These are phyloP conservation scores for Myotis findleyi DNA, from an alignment of 2,797 vertebrate species.

Conservation along the genomic window DNA sequence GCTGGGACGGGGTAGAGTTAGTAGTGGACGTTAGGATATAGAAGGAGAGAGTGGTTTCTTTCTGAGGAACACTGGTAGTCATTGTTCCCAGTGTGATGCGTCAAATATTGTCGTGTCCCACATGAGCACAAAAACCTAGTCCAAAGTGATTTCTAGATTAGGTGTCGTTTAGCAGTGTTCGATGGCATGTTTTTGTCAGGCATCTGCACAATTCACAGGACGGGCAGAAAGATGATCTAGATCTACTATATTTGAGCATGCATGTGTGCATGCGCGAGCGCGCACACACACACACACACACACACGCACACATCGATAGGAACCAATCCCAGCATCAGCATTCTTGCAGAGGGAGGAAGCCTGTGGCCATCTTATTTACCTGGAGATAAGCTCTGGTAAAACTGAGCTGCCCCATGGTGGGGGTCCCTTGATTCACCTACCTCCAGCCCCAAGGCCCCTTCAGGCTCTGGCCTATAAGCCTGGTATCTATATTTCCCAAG, in stretches of 20 bases:
- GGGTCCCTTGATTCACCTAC: background rate
- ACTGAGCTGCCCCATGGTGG: background rate
- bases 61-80: background rate
- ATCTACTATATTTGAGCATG: background rate
- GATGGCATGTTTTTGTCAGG: background rate
- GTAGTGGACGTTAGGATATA: background rate
- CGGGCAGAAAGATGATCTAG: background rate
- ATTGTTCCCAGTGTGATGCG: background rate
- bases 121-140: background rate
- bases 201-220: background rate
- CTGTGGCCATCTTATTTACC: background rate
- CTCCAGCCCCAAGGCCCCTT: background rate
- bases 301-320: too few species aligned
- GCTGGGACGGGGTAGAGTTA: background rate
- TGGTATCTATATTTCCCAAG: background rate
- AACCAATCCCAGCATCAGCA: background rate
- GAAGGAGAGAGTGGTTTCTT: background rate
- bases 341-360: background rate
- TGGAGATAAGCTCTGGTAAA: background rate
- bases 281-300: fast-evolving
- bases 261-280: too few species aligned
- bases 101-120: background rate
- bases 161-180: conserved; percentile 5
- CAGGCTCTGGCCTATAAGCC: background rate
- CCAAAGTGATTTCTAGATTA: conserved; percentile 6